Evolutionary conservation across 2,888 invertebrate genomes (phyloP).

Genomic region (Beris morrisii): DNA sequence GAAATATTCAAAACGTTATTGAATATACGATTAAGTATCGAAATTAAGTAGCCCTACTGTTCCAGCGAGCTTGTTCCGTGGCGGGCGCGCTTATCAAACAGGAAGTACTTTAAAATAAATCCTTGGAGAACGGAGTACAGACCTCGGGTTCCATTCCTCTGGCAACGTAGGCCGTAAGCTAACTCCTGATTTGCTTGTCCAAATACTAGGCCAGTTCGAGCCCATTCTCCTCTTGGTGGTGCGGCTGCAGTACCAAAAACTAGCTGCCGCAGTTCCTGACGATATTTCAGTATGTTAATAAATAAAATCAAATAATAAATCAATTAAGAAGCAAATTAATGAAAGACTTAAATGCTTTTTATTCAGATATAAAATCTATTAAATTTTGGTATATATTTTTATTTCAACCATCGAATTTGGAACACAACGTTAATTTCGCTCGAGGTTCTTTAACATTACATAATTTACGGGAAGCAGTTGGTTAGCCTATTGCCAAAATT

Average conservation of each 20-base stretch:
- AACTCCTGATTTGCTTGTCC: conserved; percentile 58
- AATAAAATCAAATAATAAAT: neutral
- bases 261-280: conserved; percentile 64
- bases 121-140: conserved; percentile 69
- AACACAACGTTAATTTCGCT: too few species aligned
- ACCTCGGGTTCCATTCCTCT: conserved; percentile 67
- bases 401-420: too few species aligned
- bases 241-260: conserved; percentile 69
- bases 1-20: conserved; percentile 17
- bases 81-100: conserved; percentile 62
- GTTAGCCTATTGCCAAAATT: too few species aligned
- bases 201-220: conserved; percentile 68
- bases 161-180: conserved; percentile 66
- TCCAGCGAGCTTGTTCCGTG: conserved; percentile 61
- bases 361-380: neutral
- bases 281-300: neutral
- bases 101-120: conserved; percentile 68
- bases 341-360: neutral
- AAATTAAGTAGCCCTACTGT: conserved; percentile 56
- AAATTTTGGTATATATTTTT: neutral
- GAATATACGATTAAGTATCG: conserved; percentile 40
- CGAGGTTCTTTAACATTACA: too few species aligned
- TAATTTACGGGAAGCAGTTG: too few species aligned
- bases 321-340: neutral
- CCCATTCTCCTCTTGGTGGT: conserved; percentile 73